Percentiles rank a stretch among this genome's conserved stretches.
Conservation (phyloP, 1,140 invertebrate genomes). For the Homarus americanus region DNA sequence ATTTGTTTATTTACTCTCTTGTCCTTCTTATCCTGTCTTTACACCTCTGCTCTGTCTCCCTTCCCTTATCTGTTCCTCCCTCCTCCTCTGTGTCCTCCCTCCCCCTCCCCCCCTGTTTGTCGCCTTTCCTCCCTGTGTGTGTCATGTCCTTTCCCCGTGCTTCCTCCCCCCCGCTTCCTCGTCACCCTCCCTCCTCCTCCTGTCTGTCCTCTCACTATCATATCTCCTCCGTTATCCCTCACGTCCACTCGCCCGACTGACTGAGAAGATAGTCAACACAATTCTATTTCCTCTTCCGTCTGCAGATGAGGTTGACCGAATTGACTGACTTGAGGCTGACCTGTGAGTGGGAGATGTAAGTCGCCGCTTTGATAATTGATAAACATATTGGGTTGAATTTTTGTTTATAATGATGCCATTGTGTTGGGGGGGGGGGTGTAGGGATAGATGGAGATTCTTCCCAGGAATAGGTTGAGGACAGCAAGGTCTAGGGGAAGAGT, state of each 20-base stretch:
- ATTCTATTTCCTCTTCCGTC: neutral
- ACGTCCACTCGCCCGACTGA: neutral
- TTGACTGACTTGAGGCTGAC: neutral
- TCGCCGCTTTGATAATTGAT: neutral
- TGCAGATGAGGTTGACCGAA: neutral
- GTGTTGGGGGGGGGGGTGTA: no score
- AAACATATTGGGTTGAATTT: no score
- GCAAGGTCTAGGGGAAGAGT: no score
- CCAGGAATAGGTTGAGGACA: no score
- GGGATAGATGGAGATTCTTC: no score
- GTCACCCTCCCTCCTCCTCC: neutral
- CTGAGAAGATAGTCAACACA: neutral
- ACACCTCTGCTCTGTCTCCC: neutral
- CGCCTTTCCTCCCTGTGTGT: neutral
- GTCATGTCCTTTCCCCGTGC: neutral
- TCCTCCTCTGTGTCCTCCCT: slow-evolving; percentile 21
- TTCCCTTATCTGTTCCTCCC: neutral
- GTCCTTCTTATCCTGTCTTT: neutral
- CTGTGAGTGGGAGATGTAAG: neutral
- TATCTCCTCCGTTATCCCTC: neutral
- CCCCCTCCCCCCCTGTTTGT: slow-evolving; percentile 21
- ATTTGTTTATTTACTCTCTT: neutral
- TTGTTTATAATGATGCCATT: no score
- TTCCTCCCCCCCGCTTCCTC: slow-evolving; percentile 23
- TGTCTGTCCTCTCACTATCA: neutral